Conservation (phyloP, 1,140 invertebrate species). For the Medauroidea extradentata region DNA sequence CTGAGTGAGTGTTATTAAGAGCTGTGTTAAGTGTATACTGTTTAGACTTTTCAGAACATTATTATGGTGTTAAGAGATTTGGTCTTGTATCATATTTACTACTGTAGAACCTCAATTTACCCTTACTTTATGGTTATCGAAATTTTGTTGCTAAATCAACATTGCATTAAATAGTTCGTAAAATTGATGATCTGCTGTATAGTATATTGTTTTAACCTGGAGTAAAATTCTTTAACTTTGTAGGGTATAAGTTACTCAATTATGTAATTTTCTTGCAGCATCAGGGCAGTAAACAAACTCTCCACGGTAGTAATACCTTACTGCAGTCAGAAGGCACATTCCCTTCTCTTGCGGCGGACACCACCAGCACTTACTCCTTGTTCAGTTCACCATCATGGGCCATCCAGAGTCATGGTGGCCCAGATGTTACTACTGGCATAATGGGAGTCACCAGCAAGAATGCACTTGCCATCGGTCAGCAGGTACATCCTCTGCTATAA, state of each 20-base stretch:
- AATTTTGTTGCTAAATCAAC: too few species aligned
- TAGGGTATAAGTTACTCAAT: slow-evolving; percentile 23
- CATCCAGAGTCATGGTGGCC: background rate
- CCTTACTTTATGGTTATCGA: too few species aligned
- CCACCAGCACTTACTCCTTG: slow-evolving; percentile 61
- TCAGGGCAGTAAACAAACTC: slow-evolving; percentile 22
- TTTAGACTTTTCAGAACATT: too few species aligned
- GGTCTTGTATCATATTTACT: too few species aligned
- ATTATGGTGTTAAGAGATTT: too few species aligned
- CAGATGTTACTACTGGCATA: background rate
- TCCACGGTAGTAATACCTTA: slow-evolving; percentile 17
- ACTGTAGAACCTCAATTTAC: too few species aligned
- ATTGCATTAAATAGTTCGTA: too few species aligned
- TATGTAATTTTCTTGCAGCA: slow-evolving; percentile 12
- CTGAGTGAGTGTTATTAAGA: too few species aligned
- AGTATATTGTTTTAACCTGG: too few species aligned
- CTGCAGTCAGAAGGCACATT: slow-evolving; percentile 13
- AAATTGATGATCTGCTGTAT: too few species aligned
- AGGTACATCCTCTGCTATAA: slow-evolving; percentile 12
- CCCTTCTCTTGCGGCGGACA: slow-evolving; percentile 29
- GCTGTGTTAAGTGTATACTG: too few species aligned
- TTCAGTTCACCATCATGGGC: slow-evolving; percentile 57
- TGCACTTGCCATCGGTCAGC: slow-evolving; percentile 10
- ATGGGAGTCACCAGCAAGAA: slow-evolving; percentile 7
- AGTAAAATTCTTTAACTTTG: slow-evolving; percentile 1